These are phyloP conservation scores for Tinea semifulvella DNA, from an alignment of 2,888 invertebrate species.

Conservation along the genomic window DNA sequence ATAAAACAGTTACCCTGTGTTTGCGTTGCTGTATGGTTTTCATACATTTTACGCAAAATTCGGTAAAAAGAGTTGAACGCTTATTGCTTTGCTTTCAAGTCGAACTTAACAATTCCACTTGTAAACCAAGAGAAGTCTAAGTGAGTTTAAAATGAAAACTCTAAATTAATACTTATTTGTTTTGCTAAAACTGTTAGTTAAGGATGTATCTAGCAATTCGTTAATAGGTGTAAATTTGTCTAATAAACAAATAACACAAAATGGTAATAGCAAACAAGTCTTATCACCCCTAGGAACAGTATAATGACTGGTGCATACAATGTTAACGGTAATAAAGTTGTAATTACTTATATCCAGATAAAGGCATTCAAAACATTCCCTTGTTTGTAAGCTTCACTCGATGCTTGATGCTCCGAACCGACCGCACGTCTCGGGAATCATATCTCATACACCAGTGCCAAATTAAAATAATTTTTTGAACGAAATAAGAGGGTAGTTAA, in stretches of 20 bases:
- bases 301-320: conserved; percentile 1
- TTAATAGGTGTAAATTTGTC: no score
- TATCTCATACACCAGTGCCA: conserved; percentile 1
- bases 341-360: conserved; percentile 6
- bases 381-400: conserved; percentile 9
- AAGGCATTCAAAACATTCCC: conserved; percentile 3
- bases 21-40: no score
- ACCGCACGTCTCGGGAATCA: not conserved
- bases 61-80: no score
- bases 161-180: no score
- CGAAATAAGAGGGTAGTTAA: not conserved
- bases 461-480: not conserved
- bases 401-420: not conserved
- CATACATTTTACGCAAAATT: no score
- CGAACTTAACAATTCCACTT: no score
- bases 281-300: conserved; percentile 6
- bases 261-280: conserved; percentile 1
- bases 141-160: no score
- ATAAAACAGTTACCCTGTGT: no score
- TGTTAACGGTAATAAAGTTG: conserved; percentile 6
- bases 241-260: conserved; percentile 6
- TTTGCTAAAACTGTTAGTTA: no score
- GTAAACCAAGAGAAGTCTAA: no score
- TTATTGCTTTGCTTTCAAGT: no score
- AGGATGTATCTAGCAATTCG: no score